Evolutionary conservation across 2,113 vertebrate species (phyloP).

Genomic region (Setophaga petechia): DNA sequence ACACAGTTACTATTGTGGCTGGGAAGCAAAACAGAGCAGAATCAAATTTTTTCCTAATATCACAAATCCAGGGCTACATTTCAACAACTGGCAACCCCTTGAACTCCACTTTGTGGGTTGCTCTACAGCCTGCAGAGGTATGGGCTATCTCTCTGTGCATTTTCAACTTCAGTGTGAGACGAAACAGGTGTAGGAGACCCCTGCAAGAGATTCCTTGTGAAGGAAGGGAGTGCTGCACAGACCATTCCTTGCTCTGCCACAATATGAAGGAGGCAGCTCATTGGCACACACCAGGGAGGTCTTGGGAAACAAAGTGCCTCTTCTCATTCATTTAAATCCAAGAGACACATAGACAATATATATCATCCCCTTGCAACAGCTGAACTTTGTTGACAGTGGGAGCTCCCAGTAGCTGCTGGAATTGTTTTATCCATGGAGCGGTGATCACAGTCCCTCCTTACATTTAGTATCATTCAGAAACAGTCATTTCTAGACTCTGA

Average conservation of each 20-base stretch:
- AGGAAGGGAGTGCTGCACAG: neutral
- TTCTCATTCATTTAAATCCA: neutral
- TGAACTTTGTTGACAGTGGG: neutral
- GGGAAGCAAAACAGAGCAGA: conserved; percentile 39
- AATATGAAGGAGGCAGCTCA: neutral
- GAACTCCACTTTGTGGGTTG: conserved; percentile 5
- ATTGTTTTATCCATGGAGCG: neutral
- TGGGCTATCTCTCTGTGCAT: conserved; percentile 9
- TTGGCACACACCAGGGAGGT: neutral
- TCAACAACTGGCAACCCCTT: conserved; percentile 34
- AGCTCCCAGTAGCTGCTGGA: neutral
- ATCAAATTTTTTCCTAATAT: conserved; percentile 8
- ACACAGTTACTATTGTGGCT: neutral
- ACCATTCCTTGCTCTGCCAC: neutral
- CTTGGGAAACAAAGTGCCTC: neutral
- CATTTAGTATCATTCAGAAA: neutral
- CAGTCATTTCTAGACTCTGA: neutral
- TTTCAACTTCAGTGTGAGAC: neutral
- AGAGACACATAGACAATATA: neutral
- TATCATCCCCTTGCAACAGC: neutral
- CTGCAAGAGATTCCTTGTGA: neutral
- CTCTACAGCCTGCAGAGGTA: neutral
- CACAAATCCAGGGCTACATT: neutral
- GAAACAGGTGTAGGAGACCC: conserved; percentile 29
- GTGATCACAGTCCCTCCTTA: neutral